phyloP scores from a whole-genome alignment of 1,140 invertebrate genomes.

The Pararge aegeria region DNA sequence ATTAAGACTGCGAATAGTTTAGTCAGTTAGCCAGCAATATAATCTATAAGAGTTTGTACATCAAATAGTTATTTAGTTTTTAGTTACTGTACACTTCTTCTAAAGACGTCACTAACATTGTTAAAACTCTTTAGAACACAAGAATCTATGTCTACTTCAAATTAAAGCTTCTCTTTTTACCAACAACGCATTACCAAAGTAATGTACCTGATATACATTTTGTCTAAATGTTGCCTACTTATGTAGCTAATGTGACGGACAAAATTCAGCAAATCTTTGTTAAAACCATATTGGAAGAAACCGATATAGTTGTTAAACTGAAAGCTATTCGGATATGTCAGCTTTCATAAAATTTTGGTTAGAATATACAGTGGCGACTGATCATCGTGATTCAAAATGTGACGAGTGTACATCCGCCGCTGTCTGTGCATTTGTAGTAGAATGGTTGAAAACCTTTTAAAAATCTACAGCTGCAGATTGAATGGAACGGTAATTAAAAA shows the following conservation, averaged over 20 bases:
- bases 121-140: conserved; percentile 70
- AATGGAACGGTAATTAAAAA: too few species aligned
- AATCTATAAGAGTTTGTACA: conserved; percentile 31
- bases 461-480: too few species aligned
- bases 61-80: conserved; percentile 36
- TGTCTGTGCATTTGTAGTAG: too few species aligned
- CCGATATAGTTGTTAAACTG: too few species aligned
- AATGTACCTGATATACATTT: conserved; percentile 51
- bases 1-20: too few species aligned
- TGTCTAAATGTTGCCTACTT: conserved; percentile 56
- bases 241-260: conserved; percentile 32
- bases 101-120: conserved; percentile 44
- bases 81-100: conserved; percentile 34
- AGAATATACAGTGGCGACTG: too few species aligned
- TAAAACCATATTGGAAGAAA: background rate
- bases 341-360: background rate
- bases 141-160: conserved; percentile 71
- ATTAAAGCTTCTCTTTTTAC: conserved; percentile 77
- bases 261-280: conserved; percentile 24
- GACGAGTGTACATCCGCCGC: too few species aligned
- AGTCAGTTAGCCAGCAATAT: too few species aligned
- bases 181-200: conserved; percentile 62
- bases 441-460: too few species aligned
- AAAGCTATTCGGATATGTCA: background rate
- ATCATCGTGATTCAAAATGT: too few species aligned